A percentile compares a stretch with the other conserved stretches of the same genome.
Conservation (phyloP, 2,113 vertebrate species). For the Bujurquina vittata region DNA sequence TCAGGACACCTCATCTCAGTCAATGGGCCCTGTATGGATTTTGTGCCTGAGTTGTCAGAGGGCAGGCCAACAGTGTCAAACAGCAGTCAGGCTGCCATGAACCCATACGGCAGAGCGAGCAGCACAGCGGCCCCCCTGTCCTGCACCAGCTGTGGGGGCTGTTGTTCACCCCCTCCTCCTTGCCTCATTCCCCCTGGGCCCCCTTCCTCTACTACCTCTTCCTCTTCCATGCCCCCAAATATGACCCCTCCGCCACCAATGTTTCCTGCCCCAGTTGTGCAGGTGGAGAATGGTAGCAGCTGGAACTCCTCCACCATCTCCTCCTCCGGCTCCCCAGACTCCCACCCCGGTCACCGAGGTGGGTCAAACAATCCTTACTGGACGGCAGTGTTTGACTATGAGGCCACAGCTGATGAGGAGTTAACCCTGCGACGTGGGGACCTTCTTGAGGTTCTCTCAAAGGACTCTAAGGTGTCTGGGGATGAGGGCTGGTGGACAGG, state of each 20-base stretch:
- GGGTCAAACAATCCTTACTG: conserved; percentile 77
- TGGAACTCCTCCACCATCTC: conserved; percentile 79
- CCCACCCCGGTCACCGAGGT: conserved; percentile 65
- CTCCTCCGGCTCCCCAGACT: conserved; percentile 76
- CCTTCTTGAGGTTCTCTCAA: conserved; percentile 89
- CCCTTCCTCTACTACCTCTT: conserved; percentile 58
- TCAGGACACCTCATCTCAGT: conserved; percentile 65
- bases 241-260: conserved; percentile 68
- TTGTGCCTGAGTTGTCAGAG: conserved; percentile 76
- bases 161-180: conserved; percentile 76
- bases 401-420: conserved; percentile 90
- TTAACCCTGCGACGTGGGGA: conserved; percentile 88
- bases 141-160: conserved; percentile 80
- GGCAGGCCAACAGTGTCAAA: conserved; percentile 71
- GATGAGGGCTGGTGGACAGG: conserved; percentile 96
- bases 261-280: conserved; percentile 52
- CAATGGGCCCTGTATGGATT: conserved; percentile 80
- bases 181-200: conserved; percentile 60
- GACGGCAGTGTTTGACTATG: conserved; percentile 92
- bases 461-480: conserved; percentile 90
- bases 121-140: conserved; percentile 72
- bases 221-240: conserved; percentile 60
- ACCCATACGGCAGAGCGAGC: conserved; percentile 75
- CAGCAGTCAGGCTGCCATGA: conserved; percentile 74
- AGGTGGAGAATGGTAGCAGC: conserved; percentile 81